These are phyloP conservation scores for Lagodon rhomboides DNA, from an alignment of 2,797 vertebrate species.

Conservation along the genomic window DNA sequence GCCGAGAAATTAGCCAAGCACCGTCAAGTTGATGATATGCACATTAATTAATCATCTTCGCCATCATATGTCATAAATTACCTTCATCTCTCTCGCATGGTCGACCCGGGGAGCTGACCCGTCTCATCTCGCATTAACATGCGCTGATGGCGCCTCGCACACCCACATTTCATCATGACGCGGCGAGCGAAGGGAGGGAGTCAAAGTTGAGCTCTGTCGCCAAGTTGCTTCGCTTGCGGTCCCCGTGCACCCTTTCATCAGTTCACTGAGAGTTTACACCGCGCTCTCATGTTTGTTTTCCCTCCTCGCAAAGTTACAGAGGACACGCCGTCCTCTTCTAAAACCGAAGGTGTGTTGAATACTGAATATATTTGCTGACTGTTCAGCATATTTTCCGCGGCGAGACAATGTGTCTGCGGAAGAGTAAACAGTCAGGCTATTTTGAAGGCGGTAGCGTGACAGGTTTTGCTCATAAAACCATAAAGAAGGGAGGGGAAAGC, in stretches of 20 bases:
- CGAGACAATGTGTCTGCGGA: slow-evolving; percentile 65
- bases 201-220: slow-evolving; percentile 63
- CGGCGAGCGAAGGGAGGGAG: slow-evolving; percentile 14
- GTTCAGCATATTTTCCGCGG: slow-evolving; percentile 69
- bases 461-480: slow-evolving; percentile 71
- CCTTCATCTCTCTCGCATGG: slow-evolving; percentile 65
- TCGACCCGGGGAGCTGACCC: slow-evolving; percentile 66
- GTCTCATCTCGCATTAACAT: slow-evolving; percentile 63
- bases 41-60: slow-evolving; percentile 74
- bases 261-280: slow-evolving; percentile 74
- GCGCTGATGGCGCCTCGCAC: slow-evolving; percentile 27
- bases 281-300: slow-evolving; percentile 71
- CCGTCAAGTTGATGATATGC: slow-evolving; percentile 65
- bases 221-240: slow-evolving; percentile 55
- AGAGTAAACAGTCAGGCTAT: slow-evolving; percentile 74
- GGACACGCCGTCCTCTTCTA: slow-evolving; percentile 72
- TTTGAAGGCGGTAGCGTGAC: slow-evolving; percentile 75
- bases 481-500: slow-evolving; percentile 57
- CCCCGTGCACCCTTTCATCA: slow-evolving; percentile 57
- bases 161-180: slow-evolving; percentile 43
- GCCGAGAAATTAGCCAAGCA: slow-evolving; percentile 60
- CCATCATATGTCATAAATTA: slow-evolving; percentile 66
- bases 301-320: slow-evolving; percentile 70
- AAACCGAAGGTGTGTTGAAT: slow-evolving; percentile 73
- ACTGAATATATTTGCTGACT: slow-evolving; percentile 71